Evolutionary conservation across 2,113 vertebrate genomes (phyloP).

Genomic region (Lonchura striata): DNA sequence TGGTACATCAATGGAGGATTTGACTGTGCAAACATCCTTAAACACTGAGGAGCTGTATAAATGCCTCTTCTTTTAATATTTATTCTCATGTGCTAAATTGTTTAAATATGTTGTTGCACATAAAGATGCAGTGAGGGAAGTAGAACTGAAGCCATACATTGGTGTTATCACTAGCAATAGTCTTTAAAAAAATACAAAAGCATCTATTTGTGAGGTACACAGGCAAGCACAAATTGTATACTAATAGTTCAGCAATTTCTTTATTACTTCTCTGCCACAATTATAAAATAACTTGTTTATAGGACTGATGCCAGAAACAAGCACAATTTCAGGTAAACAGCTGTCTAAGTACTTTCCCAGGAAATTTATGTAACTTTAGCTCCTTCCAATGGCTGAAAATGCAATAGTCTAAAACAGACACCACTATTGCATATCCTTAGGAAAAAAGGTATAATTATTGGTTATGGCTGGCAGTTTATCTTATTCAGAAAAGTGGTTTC

Average conservation of each 20-base stretch:
- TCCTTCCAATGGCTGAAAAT: conserved; percentile 63
- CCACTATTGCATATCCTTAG: not conserved
- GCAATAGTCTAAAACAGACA: not conserved
- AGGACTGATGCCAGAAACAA: not conserved
- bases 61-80: not conserved
- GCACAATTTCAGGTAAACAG: not conserved
- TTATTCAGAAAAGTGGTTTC: conserved; percentile 4
- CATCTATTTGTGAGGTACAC: not conserved
- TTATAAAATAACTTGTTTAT: not conserved
- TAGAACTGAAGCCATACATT: not conserved
- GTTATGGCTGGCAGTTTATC: conserved; percentile 2
- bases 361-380: conserved; percentile 53
- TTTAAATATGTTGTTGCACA: not conserved
- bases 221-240: not conserved
- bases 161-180: not conserved
- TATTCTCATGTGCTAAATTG: not conserved
- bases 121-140: not conserved
- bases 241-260: not conserved
- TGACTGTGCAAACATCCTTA: accelerated
- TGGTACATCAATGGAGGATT: not conserved
- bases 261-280: not conserved
- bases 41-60: not conserved
- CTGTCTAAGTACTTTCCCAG: not conserved
- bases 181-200: not conserved
- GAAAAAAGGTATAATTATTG: not conserved